Conservation (phyloP, 2,113 vertebrate genomes). For the Rostratula benghalensis region DNA sequence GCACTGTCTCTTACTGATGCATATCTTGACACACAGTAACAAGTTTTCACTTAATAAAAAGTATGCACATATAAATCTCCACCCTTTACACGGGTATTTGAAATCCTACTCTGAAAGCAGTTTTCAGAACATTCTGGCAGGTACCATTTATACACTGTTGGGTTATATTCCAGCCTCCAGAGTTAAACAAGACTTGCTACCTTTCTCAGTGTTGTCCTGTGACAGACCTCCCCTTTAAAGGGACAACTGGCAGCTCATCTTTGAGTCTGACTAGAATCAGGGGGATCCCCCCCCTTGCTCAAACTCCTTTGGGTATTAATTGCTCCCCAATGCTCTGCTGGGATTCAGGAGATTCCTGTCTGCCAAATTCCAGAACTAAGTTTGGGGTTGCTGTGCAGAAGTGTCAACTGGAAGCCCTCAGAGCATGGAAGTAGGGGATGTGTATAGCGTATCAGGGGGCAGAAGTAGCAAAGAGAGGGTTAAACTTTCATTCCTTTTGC, state of each 20-base stretch:
- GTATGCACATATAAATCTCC: background rate
- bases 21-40: background rate
- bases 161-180: background rate
- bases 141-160: background rate
- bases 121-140: background rate
- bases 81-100: background rate
- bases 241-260: background rate
- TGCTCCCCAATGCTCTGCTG: background rate
- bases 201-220: background rate
- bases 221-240: background rate
- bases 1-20: background rate
- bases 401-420: background rate
- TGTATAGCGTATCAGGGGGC: background rate
- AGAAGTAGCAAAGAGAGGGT: background rate
- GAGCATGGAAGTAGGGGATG: background rate
- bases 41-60: background rate
- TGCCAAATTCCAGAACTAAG: background rate
- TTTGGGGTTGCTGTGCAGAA: background rate
- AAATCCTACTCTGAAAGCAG: background rate
- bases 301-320: background rate
- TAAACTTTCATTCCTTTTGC: background rate
- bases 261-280: background rate
- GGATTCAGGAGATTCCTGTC: background rate
- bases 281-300: background rate
- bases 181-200: background rate